Base-by-base conservation (phyloP, 2,888 invertebrate species). In the Toxonevra muliebris region DNA sequence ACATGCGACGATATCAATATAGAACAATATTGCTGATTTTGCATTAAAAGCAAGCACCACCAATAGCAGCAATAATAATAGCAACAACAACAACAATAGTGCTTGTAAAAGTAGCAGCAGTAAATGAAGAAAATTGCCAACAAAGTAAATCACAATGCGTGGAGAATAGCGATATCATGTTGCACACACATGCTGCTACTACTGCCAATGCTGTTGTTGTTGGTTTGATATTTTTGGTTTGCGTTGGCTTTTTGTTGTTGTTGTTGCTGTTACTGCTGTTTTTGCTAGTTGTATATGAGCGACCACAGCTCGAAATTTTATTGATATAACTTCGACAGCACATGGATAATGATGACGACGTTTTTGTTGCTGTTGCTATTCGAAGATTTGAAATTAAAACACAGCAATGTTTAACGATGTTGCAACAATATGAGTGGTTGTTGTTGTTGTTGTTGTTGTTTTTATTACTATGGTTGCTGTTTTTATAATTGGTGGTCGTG, bases 61-160 rank as follows among this genome's bases (percentile, higher is more conserved):
- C 15, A 57, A n/a, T 19, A 63, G 62, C 69, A 65, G 40, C 43
- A 61, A 69, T 45, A 55, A 50, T 62, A 68, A 43, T 42, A 59
- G 60, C 55, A 70, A 50, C 59, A 61, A 1, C 55, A 70, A 50
- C 59, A 61, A 1, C 50, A 53, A 52, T 5, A 15, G 48, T 1
- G 48, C 48, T 8, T 30, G 30, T 17, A 52, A 20, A 40, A 40
- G 42, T 42, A 45, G 48, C 17, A 50, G 17, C 48, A 13, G 48
- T 48, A n/a, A 15, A 8, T 2, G 58, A 41, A 15, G 41, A 9
- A 20, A n/a, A 41, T 15, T 15, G 41, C 40, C 20, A 58, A 58
- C 58, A 58, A 41, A 30, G 40, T 45, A 15, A 53, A 58, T n/a
- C 30, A 48, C 48, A 48, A 48, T 15, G 15, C 13, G n/a, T 13